phyloP scores from a whole-genome alignment of 2,888 invertebrate genomes.

The Sinhomidia bicolor region DNA sequence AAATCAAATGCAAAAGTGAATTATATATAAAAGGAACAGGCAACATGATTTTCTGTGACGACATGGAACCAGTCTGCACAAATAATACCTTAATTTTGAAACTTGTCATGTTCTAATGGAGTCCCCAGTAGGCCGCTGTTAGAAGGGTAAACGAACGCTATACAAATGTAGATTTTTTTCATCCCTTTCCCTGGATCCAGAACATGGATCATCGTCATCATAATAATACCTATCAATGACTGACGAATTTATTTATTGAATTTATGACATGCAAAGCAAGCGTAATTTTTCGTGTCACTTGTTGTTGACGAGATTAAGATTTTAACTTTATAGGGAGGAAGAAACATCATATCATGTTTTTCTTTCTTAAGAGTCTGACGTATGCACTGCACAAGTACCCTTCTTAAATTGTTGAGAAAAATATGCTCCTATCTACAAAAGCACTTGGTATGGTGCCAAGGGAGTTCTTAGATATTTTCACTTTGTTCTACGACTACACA shows the following conservation, averaged over 20 bases:
- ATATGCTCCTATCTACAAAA: not conserved
- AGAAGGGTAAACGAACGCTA: not conserved
- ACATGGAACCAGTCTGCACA: constrained; percentile 13
- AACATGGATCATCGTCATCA: not conserved
- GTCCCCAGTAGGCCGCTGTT: not conserved
- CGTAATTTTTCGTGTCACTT: constrained; percentile 52
- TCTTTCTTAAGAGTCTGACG: constrained; percentile 32
- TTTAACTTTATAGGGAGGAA: constrained; percentile 39
- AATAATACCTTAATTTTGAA: not conserved
- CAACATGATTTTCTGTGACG: constrained; percentile 2
- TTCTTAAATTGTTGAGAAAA: not conserved
- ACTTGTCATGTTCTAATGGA: constrained; percentile 20
- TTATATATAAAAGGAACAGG: constrained; percentile 32
- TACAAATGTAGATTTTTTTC: not conserved
- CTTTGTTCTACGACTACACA: not conserved
- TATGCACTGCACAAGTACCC: constrained; percentile 30
- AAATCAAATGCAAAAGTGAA: constrained; percentile 50
- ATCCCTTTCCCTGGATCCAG: not conserved
- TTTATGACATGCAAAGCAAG: not conserved
- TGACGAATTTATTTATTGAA: too few species aligned
- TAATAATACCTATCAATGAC: not conserved
- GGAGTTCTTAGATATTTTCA: not conserved
- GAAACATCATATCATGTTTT: constrained; percentile 48
- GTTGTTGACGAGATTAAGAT: constrained; percentile 62
- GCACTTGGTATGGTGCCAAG: constrained; percentile 40